phyloP scores from a whole-genome alignment of 2,113 vertebrate genomes.

The Pampusana beccarii region DNA sequence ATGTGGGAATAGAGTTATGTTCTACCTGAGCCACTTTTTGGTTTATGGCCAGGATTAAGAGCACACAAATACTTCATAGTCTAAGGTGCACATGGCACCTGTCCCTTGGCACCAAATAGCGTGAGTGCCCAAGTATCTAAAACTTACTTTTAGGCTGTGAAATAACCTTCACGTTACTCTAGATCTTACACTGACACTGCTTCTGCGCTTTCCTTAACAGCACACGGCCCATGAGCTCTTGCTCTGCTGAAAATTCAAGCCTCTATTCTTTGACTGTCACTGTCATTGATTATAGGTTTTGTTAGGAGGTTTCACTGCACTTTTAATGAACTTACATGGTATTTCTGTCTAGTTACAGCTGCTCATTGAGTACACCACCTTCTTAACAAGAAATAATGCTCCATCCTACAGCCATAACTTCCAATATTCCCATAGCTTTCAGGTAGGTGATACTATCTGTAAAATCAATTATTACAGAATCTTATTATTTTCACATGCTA shows the following conservation, averaged over 20 bases:
- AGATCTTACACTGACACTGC: not conserved
- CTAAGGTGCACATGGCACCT: not conserved
- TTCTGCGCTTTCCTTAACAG: not conserved
- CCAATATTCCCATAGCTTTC: not conserved
- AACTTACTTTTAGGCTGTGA: not conserved
- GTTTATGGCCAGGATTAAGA: slow-evolving; percentile 1
- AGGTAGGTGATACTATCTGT: not conserved
- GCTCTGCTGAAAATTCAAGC: not conserved
- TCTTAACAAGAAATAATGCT: not conserved
- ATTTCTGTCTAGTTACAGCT: not conserved
- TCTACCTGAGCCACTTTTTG: slow-evolving; percentile 29
- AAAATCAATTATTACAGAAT: not conserved
- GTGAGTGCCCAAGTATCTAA: not conserved
- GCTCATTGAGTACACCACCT: not conserved
- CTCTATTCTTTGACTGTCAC: not conserved
- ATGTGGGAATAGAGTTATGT: slow-evolving; percentile 25
- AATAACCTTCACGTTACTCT: not conserved
- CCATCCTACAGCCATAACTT: not conserved
- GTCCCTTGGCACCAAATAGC: not conserved
- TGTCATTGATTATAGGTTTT: not conserved
- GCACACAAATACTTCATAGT: slow-evolving; percentile 9
- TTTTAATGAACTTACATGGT: not conserved
- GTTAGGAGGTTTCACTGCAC: not conserved
- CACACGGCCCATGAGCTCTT: not conserved
- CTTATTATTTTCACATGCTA: not conserved